Evolutionary conservation across 2,888 invertebrate species (phyloP).

Genomic region (Brachypalpus laphriformis): DNA sequence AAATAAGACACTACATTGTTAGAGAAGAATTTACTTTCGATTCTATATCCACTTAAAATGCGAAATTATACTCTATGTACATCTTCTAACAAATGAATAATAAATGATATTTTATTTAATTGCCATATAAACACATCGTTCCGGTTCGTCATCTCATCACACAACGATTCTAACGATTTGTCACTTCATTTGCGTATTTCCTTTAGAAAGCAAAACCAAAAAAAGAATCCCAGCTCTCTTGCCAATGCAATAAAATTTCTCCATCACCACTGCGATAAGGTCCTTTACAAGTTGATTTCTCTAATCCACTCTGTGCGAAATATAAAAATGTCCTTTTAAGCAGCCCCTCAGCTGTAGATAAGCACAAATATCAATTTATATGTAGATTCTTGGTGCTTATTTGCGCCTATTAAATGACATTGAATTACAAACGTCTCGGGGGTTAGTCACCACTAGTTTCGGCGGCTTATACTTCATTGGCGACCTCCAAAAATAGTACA

Average conservation of each 20-base stretch:
- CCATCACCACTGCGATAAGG: conserved; percentile 25
- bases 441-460: conserved; percentile 71
- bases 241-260: conserved; percentile 17
- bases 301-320: conserved; percentile 55
- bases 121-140: conserved; percentile 2
- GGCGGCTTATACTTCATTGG: conserved; percentile 52
- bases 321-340: conserved; percentile 60
- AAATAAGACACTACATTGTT: no score
- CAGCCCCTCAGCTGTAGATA: conserved; percentile 57
- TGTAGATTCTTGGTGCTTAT: conserved; percentile 69
- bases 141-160: background rate
- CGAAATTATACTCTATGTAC: background rate
- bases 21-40: background rate
- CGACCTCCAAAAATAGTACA: conserved; percentile 48
- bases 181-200: conserved; percentile 39
- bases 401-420: conserved; percentile 70
- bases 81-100: background rate
- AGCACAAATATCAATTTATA: conserved; percentile 69
- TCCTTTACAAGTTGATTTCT: conserved; percentile 59
- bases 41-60: no score
- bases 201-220: background rate
- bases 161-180: conserved; percentile 11
- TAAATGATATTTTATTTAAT: background rate
- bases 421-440: conserved; percentile 49
- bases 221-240: conserved; percentile 25